Percentiles rank a stretch among this genome's conserved stretches.
phyloP scores from a whole-genome alignment of 37 sponge, comb jelly and placozoan species.

The Spongilla lacustris region DNA sequence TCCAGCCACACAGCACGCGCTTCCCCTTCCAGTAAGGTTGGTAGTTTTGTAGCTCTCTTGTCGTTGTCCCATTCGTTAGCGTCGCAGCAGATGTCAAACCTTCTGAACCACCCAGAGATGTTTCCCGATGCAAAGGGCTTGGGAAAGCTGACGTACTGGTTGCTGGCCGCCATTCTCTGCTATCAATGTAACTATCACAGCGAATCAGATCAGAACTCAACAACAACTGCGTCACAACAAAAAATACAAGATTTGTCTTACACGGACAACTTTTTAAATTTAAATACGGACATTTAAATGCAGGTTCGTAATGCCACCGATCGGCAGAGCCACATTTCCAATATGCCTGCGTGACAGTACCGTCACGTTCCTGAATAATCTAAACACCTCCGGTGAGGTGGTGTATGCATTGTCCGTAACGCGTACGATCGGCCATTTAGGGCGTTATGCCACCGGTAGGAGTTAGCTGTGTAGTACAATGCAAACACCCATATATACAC shows the following conservation, averaged over 20 bases:
- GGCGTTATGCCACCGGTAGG: too few relatives aligned
- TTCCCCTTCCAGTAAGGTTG: constrained; percentile 54
- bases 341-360: too few relatives aligned
- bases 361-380: too few relatives aligned
- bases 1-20: constrained; percentile 56
- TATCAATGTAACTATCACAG: constrained; percentile 56
- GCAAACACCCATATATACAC: neutral
- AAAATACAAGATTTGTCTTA: too few relatives aligned
- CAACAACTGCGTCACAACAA: neutral
- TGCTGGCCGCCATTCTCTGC: constrained; percentile 21
- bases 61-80: constrained; percentile 42
- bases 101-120: constrained; percentile 26
- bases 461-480: too few relatives aligned
- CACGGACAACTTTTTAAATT: too few relatives aligned
- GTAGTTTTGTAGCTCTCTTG: constrained; percentile 28
- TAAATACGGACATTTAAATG: too few relatives aligned
- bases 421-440: too few relatives aligned
- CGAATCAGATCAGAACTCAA: neutral
- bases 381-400: too few relatives aligned
- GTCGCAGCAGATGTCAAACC: constrained; percentile 38
- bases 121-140: constrained; percentile 39
- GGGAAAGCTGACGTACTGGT: constrained; percentile 20
- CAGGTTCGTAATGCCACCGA: too few relatives aligned
- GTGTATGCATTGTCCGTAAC: too few relatives aligned
- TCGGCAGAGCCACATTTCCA: too few relatives aligned